Evolutionary conservation across 2,888 invertebrate genomes (phyloP).

Genomic region (Metalampra italica): DNA sequence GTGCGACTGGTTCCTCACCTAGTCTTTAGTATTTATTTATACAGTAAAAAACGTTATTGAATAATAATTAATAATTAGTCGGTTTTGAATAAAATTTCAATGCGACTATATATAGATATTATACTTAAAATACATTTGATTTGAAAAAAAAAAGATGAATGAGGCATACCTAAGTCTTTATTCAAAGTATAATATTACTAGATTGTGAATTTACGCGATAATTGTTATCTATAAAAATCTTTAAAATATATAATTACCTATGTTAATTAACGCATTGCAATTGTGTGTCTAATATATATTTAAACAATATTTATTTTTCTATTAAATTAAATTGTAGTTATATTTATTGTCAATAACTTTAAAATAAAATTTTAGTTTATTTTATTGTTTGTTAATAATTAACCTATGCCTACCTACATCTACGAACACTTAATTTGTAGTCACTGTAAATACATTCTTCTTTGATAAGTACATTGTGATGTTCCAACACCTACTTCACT

Average conservation of each 20-base stretch:
- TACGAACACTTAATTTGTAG: neutral
- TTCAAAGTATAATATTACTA: slow-evolving; percentile 16
- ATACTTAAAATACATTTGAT: neutral
- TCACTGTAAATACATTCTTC: too few relatives aligned
- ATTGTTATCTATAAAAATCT: too few relatives aligned
- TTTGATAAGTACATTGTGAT: too few relatives aligned
- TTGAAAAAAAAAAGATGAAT: too few relatives aligned
- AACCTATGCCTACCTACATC: slow-evolving; percentile 3
- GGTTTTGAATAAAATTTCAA: neutral
- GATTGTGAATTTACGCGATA: neutral
- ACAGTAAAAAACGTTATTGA: neutral
- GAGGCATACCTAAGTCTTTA: slow-evolving; percentile 24
- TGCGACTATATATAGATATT: neutral
- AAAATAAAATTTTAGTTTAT: slow-evolving; percentile 43
- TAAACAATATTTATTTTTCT: slow-evolving; percentile 58
- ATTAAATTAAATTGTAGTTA: slow-evolving; percentile 49
- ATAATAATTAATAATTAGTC: neutral
- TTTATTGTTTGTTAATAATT: slow-evolving; percentile 23
- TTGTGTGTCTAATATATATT: slow-evolving; percentile 41
- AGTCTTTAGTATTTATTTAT: slow-evolving; percentile 14
- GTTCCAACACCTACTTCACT: too few relatives aligned
- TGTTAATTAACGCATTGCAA: slow-evolving; percentile 21
- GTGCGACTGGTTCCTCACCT: slow-evolving; percentile 32
- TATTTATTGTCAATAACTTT: slow-evolving; percentile 40
- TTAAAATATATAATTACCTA: too few relatives aligned